phyloP scores from a whole-genome alignment of 2,888 invertebrate species.

The Linyphia triangularis region DNA sequence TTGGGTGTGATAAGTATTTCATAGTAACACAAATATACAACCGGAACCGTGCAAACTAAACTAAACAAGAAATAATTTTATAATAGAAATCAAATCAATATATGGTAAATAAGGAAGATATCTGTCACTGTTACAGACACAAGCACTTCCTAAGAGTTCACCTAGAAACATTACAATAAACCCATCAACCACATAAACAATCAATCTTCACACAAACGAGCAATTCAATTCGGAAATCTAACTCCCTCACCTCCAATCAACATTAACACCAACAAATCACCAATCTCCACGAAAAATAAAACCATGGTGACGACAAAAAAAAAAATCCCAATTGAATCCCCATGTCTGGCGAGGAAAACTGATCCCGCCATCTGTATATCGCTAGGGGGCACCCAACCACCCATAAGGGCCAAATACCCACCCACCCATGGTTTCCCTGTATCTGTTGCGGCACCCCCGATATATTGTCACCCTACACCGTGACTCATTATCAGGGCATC shows the following conservation, averaged over 20 bases:
- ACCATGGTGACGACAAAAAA: neutral
- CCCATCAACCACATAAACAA: no score
- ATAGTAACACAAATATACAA: no score
- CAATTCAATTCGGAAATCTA: no score
- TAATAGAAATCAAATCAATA: no score
- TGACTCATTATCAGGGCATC: constrained; percentile 52
- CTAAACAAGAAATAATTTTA: no score
- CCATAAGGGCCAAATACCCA: neutral
- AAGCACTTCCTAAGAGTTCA: no score
- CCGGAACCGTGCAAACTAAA: no score
- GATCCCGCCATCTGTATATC: constrained; percentile 42
- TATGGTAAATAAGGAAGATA: no score
- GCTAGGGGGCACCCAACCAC: constrained; percentile 13
- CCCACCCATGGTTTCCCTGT: constrained; percentile 16
- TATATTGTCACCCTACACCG: constrained; percentile 58
- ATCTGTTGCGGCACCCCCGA: constrained; percentile 36
- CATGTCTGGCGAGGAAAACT: constrained; percentile 7
- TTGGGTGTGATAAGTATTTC: no score
- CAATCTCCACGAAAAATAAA: neutral
- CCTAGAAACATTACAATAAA: no score
- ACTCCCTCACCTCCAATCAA: neutral
- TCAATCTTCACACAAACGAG: no score
- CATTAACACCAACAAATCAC: neutral
- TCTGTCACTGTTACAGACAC: no score
- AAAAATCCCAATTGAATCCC: neutral